Conservation (phyloP, 23 tunicate genomes). For the Ciona savignyi region DNA sequence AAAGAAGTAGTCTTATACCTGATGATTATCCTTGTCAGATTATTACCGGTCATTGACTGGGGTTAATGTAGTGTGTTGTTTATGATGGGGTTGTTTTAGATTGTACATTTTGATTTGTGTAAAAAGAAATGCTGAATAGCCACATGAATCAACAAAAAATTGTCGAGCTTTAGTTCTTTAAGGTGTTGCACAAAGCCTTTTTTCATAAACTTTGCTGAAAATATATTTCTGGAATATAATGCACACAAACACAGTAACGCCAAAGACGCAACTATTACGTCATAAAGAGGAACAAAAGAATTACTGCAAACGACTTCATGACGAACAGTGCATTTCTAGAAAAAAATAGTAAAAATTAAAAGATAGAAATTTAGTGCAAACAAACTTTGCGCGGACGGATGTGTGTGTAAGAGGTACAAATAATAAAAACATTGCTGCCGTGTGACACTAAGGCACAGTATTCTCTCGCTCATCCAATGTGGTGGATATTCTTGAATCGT, state of each 20-base stretch:
- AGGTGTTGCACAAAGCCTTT: too few species aligned
- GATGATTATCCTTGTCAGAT: too few species aligned
- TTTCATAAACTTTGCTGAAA: too few species aligned
- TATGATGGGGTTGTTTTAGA: too few species aligned
- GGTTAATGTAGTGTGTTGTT: too few species aligned
- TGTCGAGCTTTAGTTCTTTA: too few species aligned
- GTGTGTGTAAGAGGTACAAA: slow-evolving; percentile 1
- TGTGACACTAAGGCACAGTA: slow-evolving; percentile 20
- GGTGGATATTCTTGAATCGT: slow-evolving; percentile 8
- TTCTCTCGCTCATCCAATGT: slow-evolving; percentile 44
- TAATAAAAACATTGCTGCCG: neutral
- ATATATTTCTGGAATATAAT: neutral
- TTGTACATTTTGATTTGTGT: too few species aligned
- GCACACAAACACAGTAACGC: neutral
- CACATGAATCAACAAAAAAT: too few species aligned
- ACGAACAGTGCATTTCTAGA: neutral
- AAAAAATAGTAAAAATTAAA: too few species aligned
- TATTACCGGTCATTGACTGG: too few species aligned
- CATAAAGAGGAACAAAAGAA: neutral
- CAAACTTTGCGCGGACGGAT: slow-evolving; percentile 1
- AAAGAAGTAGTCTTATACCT: too few species aligned
- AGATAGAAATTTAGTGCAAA: neutral
- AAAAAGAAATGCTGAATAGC: too few species aligned
- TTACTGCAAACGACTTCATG: slow-evolving; percentile 4
- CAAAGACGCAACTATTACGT: neutral